Conservation (phyloP, 2,113 vertebrate genomes). For the Platysternon megacephalum region DNA sequence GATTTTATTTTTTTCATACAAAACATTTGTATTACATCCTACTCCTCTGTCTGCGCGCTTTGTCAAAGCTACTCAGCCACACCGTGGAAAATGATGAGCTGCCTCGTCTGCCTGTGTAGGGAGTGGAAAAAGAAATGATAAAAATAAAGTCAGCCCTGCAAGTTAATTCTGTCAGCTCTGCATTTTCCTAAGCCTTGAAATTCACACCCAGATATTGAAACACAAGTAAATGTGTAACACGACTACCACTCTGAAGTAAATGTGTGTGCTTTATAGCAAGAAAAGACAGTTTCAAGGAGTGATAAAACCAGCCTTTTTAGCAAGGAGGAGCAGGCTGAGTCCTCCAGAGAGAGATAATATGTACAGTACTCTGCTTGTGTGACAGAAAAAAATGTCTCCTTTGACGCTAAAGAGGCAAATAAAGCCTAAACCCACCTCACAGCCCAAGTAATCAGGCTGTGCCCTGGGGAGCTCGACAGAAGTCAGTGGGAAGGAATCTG, state of each 20-base stretch:
- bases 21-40: not conserved
- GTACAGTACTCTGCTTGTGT: not conserved
- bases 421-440: not conserved
- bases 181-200: not conserved
- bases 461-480: not conserved
- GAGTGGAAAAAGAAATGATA: not conserved
- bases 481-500: not conserved
- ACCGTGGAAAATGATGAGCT: not conserved
- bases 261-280: not conserved
- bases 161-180: not conserved
- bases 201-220: not conserved
- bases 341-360: rapidly evolving
- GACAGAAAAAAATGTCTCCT: not conserved
- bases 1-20: not conserved
- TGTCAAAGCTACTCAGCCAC: not conserved
- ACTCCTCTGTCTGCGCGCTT: not conserved
- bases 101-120: not conserved
- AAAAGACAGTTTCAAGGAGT: not conserved
- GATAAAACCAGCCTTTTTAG: not conserved
- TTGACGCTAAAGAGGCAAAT: not conserved
- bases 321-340: not conserved
- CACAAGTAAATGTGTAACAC: not conserved
- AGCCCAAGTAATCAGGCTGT: not conserved
- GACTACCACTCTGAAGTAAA: not conserved
- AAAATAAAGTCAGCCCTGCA: not conserved